Conservation (phyloP, 35 echinoderm and acorn worm genomes). For the Holothuria glaberrima region DNA sequence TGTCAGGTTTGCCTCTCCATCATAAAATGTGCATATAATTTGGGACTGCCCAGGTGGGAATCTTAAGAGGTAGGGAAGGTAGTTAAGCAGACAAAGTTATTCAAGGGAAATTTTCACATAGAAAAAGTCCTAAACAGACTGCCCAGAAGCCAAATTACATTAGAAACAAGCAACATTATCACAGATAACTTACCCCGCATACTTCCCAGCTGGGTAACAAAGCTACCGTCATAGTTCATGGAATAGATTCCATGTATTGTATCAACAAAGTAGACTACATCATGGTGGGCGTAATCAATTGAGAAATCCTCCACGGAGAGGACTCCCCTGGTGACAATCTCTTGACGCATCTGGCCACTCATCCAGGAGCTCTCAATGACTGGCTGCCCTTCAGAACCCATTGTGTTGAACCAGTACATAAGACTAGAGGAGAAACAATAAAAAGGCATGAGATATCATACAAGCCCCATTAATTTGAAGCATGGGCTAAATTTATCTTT, state of each 20-base stretch:
- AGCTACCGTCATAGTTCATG: slow-evolving; percentile 49
- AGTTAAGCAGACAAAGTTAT: too few species aligned
- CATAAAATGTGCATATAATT: too few species aligned
- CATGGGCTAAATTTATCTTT: too few species aligned
- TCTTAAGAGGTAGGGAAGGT: too few species aligned
- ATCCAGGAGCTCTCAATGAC: slow-evolving; percentile 59
- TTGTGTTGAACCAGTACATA: slow-evolving; percentile 44
- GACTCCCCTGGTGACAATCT: slow-evolving; percentile 15
- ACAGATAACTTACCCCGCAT: too few species aligned
- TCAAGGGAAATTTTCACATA: too few species aligned
- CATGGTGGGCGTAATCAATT: slow-evolving; percentile 34
- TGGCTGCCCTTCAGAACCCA: slow-evolving; percentile 10
- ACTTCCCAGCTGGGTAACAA: not conserved
- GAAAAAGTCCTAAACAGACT: too few species aligned
- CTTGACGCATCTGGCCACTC: slow-evolving; percentile 43
- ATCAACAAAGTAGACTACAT: slow-evolving; percentile 33
- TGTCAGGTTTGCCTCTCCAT: too few species aligned
- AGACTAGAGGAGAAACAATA: slow-evolving; percentile 16
- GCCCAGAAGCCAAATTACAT: too few species aligned
- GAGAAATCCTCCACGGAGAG: not conserved
- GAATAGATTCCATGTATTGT: not conserved
- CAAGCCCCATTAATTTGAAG: too few species aligned
- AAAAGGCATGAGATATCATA: not conserved
- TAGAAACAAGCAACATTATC: too few species aligned
- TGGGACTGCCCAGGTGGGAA: too few species aligned